phyloP scores from a whole-genome alignment of 2,113 vertebrate species.

The Antechinus flavipes region DNA sequence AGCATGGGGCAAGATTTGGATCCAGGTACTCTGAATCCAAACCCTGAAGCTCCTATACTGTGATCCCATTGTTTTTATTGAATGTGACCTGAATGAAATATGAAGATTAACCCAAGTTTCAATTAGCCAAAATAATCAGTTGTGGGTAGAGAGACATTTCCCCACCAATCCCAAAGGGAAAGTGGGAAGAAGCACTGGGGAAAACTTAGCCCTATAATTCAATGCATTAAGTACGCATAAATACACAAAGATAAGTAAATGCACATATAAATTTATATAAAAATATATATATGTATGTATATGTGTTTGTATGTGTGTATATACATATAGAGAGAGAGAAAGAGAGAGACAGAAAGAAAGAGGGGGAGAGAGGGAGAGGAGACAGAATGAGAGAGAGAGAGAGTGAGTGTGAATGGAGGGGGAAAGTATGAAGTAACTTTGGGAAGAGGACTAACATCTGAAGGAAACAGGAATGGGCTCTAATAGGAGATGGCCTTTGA shows the following conservation, averaged over 20 bases:
- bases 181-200: background rate
- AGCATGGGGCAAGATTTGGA: background rate
- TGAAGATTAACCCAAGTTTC: background rate
- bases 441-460: too few species aligned
- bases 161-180: background rate
- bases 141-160: background rate
- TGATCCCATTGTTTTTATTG: background rate
- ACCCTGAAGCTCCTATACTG: too few species aligned
- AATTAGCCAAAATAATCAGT: background rate
- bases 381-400: too few species aligned
- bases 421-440: too few species aligned
- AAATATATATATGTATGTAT: fast-evolving
- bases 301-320: too few species aligned
- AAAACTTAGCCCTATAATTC: background rate
- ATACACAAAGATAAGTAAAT: background rate
- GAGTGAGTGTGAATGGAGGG: too few species aligned
- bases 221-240: background rate
- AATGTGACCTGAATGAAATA: background rate
- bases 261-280: too few species aligned
- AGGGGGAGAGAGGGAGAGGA: too few species aligned
- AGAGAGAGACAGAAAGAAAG: too few species aligned
- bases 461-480: too few species aligned
- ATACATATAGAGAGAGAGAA: too few species aligned
- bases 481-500: too few species aligned
- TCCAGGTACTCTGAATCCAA: background rate